A percentile compares a stretch with the other conserved stretches of the same genome.
These are phyloP conservation scores for Plebejus melissa DNA, from an alignment of 2,888 invertebrate species.

Conservation along the genomic window DNA sequence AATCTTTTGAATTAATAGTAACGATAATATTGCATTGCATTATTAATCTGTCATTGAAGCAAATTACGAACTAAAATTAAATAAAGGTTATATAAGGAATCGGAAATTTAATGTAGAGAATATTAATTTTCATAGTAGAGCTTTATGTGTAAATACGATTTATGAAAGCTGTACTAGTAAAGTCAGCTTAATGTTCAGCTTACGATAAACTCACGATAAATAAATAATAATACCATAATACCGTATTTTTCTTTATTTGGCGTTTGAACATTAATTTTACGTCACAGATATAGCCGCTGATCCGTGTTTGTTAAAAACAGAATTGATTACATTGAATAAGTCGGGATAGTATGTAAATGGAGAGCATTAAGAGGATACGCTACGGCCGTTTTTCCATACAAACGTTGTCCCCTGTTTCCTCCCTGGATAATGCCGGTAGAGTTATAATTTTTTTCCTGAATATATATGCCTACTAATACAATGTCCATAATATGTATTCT, in stretches of 20 bases:
- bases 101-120: too few species aligned
- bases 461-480: too few species aligned
- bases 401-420: too few species aligned
- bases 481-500: too few species aligned
- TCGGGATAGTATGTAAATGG: constrained; percentile 3
- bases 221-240: not conserved
- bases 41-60: not conserved
- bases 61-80: too few species aligned
- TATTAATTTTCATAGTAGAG: not conserved
- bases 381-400: too few species aligned
- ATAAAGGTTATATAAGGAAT: too few species aligned
- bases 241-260: not conserved
- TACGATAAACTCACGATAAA: not conserved
- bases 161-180: not conserved
- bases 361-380: not conserved
- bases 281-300: not conserved
- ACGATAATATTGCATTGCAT: not conserved
- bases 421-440: too few species aligned
- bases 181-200: not conserved
- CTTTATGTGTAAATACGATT: not conserved
- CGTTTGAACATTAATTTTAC: not conserved
- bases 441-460: too few species aligned
- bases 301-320: constrained; percentile 16
- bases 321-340: constrained; percentile 25
- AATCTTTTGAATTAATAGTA: too few species aligned